A percentile compares a stretch with the other conserved stretches of the same genome.
Conservation (phyloP, 2,113 vertebrate species). For the Empidonax alnorum region DNA sequence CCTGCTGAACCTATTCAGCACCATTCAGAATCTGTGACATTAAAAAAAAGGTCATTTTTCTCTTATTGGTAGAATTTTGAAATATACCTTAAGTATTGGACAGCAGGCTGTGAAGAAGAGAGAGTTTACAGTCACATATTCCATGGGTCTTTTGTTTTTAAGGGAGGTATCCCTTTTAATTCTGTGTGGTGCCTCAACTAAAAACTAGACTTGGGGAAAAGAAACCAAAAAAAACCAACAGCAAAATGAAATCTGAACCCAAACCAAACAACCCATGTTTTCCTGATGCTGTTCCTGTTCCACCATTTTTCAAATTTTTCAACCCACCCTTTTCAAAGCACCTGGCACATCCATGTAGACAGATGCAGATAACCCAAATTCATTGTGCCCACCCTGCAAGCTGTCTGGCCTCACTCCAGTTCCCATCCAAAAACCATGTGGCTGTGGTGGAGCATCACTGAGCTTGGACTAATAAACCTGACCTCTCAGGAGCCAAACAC, state of each 20-base stretch:
- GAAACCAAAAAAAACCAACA: not conserved
- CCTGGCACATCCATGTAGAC: not conserved
- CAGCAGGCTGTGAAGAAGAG: not conserved
- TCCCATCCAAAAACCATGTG: slow-evolving; percentile 4
- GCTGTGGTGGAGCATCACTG: not conserved
- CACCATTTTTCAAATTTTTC: not conserved
- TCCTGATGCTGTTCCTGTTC: not conserved
- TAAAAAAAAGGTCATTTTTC: not conserved
- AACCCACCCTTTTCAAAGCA: not conserved
- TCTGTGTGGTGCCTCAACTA: not conserved
- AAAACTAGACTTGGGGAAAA: not conserved
- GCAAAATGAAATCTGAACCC: not conserved
- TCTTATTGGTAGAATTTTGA: not conserved
- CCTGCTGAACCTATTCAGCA: not conserved
- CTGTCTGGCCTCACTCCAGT: slow-evolving; percentile 24
- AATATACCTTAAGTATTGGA: not conserved
- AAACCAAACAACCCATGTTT: not conserved
- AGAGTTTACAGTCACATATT: not conserved
- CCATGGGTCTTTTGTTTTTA: not conserved
- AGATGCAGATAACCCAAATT: not conserved
- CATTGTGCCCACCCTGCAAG: slow-evolving; percentile 19
- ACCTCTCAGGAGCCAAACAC: slow-evolving; percentile 1
- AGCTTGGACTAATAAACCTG: not conserved
- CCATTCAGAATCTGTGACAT: not conserved
- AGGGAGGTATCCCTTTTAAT: not conserved